phyloP scores from a whole-genome alignment of 2,797 vertebrate species.

The Gymnopithys bicolor region DNA sequence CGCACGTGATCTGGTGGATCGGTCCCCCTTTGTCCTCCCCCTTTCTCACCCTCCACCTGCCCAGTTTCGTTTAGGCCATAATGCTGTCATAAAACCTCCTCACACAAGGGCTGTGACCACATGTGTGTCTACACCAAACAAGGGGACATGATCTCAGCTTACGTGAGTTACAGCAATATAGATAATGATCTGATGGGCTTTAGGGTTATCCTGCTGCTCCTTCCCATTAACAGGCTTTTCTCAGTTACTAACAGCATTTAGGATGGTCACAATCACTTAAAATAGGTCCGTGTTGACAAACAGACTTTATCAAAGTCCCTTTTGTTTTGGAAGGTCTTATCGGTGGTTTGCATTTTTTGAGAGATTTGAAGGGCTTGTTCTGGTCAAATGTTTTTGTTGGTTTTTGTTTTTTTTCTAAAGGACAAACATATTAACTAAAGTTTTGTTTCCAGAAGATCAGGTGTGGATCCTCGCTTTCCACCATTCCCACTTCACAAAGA shows the following conservation, averaged over 20 bases:
- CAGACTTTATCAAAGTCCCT: not conserved
- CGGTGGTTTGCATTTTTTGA: not conserved
- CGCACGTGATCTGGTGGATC: fast-evolving
- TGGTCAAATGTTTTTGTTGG: not conserved
- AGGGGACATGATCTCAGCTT: not conserved
- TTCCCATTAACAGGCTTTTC: not conserved
- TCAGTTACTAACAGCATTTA: not conserved
- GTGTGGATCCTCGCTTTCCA: not conserved
- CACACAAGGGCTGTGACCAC: not conserved
- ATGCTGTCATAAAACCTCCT: not conserved
- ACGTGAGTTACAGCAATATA: not conserved
- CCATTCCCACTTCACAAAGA: not conserved
- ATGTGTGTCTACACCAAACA: not conserved
- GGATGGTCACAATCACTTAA: not conserved
- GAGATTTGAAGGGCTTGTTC: not conserved
- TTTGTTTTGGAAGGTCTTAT: not conserved
- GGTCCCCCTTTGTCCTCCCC: not conserved
- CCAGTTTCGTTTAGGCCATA: not conserved
- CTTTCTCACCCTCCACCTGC: not conserved
- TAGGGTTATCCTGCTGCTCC: not conserved
- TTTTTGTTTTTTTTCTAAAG: not conserved
- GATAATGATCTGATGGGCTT: not conserved
- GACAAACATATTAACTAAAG: not conserved
- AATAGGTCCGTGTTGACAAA: not conserved
- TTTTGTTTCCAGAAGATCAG: not conserved